Evolutionary conservation across 2,113 vertebrate genomes (phyloP).

Genomic region (Antechinus flavipes): DNA sequence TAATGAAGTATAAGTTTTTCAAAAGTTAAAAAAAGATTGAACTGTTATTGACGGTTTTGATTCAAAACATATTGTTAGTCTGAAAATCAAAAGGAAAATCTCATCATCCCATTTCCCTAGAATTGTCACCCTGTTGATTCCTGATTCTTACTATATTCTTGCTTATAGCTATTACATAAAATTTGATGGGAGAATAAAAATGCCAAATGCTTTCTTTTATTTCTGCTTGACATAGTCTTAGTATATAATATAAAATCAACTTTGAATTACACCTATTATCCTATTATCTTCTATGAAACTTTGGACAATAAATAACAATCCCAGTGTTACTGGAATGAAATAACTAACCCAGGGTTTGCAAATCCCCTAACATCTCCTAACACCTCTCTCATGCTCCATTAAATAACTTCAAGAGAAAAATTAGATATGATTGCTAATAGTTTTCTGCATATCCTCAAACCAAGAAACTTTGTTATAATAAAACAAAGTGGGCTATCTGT

Average conservation of each 20-base stretch:
- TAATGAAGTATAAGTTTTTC: not conserved
- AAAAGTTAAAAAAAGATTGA: not conserved
- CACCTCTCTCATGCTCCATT: not conserved
- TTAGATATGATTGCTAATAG: not conserved
- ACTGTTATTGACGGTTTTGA: not conserved
- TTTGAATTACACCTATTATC: not conserved
- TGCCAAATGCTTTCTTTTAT: not conserved
- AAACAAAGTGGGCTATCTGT: not conserved
- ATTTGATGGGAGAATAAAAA: not conserved
- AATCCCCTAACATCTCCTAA: not conserved
- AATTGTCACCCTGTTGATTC: not conserved
- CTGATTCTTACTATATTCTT: not conserved
- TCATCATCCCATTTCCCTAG: not conserved
- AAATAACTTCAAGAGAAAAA: not conserved
- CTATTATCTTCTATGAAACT: not conserved
- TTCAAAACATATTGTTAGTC: not conserved
- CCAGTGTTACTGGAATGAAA: not conserved
- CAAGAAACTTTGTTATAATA: not conserved
- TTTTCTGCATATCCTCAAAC: not conserved
- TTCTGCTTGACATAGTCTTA: not conserved
- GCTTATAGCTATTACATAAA: not conserved
- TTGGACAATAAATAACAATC: not conserved
- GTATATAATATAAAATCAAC: constrained; percentile 7
- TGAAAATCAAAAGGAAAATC: constrained; percentile 20
- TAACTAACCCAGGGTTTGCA: not conserved